Evolutionary conservation across 2,888 invertebrate species (phyloP).

Genomic region (Tortricodes alternella): DNA sequence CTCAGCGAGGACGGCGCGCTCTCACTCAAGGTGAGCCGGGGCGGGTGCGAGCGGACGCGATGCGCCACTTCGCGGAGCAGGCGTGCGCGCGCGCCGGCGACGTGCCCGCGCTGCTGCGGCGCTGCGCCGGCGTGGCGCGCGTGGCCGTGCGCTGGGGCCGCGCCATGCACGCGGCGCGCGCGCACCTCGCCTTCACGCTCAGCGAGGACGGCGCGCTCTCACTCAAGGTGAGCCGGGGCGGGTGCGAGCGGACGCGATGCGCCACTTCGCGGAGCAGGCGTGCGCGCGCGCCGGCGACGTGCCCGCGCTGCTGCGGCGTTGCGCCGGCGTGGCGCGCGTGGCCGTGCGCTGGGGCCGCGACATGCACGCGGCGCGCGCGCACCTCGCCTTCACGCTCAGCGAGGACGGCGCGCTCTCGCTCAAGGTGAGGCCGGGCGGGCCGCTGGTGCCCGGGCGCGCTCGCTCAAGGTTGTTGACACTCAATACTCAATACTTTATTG

Average conservation of each 20-base stretch:
- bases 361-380: constrained; percentile 56
- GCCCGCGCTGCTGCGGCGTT: constrained; percentile 47
- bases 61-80: constrained; percentile 33
- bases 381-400: constrained; percentile 55
- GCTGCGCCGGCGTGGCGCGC: constrained; percentile 23
- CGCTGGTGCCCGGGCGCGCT: not conserved
- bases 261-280: not conserved
- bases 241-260: constrained; percentile 53
- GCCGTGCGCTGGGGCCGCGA: constrained; percentile 52
- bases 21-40: constrained; percentile 52
- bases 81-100: not conserved
- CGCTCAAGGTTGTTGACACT: too few relatives aligned
- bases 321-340: constrained; percentile 14
- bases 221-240: constrained; percentile 50
- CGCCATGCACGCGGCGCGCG: constrained; percentile 55
- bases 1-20: constrained; percentile 46
- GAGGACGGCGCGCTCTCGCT: constrained; percentile 48
- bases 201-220: constrained; percentile 44
- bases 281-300: not conserved
- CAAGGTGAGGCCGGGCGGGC: constrained; percentile 46
- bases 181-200: constrained; percentile 57
- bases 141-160: constrained; percentile 49
- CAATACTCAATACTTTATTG: too few relatives aligned
- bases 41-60: constrained; percentile 40
- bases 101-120: constrained; percentile 39